phyloP scores from a whole-genome alignment of 2,888 invertebrate species.

The Agrotis puta region DNA sequence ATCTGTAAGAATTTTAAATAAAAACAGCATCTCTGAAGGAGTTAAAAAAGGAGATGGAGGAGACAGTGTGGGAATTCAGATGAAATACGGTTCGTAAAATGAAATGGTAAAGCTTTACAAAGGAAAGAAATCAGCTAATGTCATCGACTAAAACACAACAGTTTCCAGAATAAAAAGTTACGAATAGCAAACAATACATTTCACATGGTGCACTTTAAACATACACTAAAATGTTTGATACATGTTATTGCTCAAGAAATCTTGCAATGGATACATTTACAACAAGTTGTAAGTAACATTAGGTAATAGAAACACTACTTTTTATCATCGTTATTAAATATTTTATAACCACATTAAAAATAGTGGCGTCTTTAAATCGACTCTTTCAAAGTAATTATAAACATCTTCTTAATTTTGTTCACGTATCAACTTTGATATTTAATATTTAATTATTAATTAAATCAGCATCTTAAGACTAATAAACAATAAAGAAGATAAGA shows the following conservation, averaged over 20 bases:
- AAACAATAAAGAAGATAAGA: constrained; percentile 37
- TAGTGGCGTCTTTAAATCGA: not conserved
- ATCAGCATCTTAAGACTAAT: constrained; percentile 18
- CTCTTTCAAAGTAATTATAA: constrained; percentile 16
- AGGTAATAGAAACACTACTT: not conserved
- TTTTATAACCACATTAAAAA: constrained; percentile 13
- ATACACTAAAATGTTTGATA: not conserved
- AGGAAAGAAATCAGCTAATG: too few relatives aligned
- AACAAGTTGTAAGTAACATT: constrained; percentile 13
- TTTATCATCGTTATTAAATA: not conserved
- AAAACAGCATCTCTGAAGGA: too few relatives aligned
- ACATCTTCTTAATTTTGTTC: not conserved
- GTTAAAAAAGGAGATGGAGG: not conserved
- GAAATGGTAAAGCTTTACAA: not conserved
- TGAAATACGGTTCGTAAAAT: not conserved
- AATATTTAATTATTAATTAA: constrained; percentile 39
- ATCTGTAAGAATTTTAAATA: too few relatives aligned
- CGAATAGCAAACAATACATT: not conserved
- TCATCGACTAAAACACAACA: not conserved
- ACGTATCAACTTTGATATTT: constrained; percentile 2
- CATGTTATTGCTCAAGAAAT: not conserved
- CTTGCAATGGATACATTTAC: not conserved
- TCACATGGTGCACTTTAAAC: not conserved
- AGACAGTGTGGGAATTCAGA: not conserved
- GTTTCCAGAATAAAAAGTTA: constrained; percentile 12